Base-by-base conservation (phyloP, 2,797 vertebrate genomes). In the Channallabes apus region DNA sequence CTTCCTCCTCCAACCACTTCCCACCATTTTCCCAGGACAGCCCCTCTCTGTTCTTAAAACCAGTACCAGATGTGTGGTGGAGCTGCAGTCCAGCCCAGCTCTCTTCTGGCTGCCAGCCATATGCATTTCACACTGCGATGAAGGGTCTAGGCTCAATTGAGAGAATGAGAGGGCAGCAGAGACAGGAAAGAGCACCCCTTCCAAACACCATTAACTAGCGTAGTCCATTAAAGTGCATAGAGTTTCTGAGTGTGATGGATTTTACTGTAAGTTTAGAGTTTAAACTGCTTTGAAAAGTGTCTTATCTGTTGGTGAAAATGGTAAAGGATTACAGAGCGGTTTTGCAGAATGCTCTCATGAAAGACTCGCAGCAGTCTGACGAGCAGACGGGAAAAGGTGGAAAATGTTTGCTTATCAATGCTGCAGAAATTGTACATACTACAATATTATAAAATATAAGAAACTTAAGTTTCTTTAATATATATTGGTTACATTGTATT, bases 11-110 rank as follows among this genome's bases (percentile, higher is more conserved):
- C 85, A 82, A 89, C 87, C 90, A 89, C 89, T 83, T 83, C 81
- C 85, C 82, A 54, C 79, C 85, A 86, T 86, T 87, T 87, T 86
- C 86, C 85, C 89, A 86, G 82, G 81, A 85, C 88, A 89, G 85
- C 88, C 85, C 83, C 82, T 89, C 88, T 86, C 85, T 89, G 89
- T 84, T 87, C 89, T 85, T 88, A 90, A 93, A 94, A 94, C 90
- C 89, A 92, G 91, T 91, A 92, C 91, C 94, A 94, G 93, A 94
- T 95, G 94, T 95, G 91, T 82, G 84, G 76, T 85, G 86, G 67
- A 82, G 85, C 86, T 86, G 86, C 9, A 82, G 59, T 90, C 85
- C 93, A 94, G 91, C 84, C 86, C 88, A 61, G 92, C 91, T 94
- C 91, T 94, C 93, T 92, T 92, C 86, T 88, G 90, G 91, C 86